These are phyloP conservation scores for Bombus waltoni DNA, from an alignment of 1,140 invertebrate genomes.

Conservation along the genomic window DNA sequence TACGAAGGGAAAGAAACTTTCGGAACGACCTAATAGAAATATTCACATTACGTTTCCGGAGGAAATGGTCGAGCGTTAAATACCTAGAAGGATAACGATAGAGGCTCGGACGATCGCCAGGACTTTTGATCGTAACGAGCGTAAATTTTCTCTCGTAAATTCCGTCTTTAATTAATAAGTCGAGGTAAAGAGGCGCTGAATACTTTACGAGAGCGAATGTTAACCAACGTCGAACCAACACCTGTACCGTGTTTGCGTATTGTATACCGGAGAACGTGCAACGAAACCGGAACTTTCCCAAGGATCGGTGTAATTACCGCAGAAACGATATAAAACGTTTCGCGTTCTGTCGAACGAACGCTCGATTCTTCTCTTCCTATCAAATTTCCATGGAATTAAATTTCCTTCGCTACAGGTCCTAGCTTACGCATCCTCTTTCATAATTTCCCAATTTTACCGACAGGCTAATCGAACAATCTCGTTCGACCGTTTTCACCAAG, in stretches of 20 bases:
- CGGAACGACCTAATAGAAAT: no score
- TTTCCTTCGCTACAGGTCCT: not conserved
- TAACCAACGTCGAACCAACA: not conserved
- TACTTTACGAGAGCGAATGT: not conserved
- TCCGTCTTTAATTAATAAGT: not conserved
- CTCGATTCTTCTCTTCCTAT: not conserved
- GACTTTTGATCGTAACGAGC: no score
- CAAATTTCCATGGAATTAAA: not conserved
- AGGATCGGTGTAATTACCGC: not conserved
- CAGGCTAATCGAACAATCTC: no score
- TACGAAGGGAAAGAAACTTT: no score
- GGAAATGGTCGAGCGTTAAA: no score
- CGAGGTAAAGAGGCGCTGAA: not conserved
- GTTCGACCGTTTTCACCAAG: no score
- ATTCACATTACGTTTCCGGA: no score
- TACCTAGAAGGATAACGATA: no score
- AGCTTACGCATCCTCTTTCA: not conserved
- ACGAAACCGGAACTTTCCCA: not conserved
- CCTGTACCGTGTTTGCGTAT: not conserved
- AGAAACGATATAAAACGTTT: not conserved
- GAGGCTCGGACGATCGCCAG: no score
- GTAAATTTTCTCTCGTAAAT: not conserved
- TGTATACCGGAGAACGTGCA: not conserved
- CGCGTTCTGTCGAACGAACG: not conserved
- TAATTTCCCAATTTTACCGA: not conserved